phyloP scores from a whole-genome alignment of 2,888 invertebrate species.

The Scotopteryx bipunctaria region DNA sequence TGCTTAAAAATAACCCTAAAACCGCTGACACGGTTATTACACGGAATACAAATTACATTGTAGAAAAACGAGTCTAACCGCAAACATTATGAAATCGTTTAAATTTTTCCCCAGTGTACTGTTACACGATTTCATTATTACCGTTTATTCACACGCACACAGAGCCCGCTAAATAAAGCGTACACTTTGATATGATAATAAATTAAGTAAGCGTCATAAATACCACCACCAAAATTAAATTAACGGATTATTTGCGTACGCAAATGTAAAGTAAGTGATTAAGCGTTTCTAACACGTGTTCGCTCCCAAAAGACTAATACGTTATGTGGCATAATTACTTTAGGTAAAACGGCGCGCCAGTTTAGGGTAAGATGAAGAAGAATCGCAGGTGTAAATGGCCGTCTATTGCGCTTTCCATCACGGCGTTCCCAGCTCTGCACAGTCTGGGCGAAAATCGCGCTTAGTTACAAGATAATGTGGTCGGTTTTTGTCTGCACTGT shows the following conservation, averaged over 20 bases:
- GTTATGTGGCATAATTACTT: constrained; percentile 80
- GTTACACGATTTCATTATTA: constrained; percentile 71
- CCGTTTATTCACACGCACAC: constrained; percentile 72
- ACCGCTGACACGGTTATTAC: constrained; percentile 40
- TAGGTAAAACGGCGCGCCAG: constrained; percentile 75
- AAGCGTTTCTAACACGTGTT: constrained; percentile 78
- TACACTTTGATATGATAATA: constrained; percentile 79
- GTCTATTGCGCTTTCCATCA: constrained; percentile 77
- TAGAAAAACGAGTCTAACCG: constrained; percentile 59
- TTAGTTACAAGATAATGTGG: constrained; percentile 57
- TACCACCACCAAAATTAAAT: constrained; percentile 76
- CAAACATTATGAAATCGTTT: constrained; percentile 64
- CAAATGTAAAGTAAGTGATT: constrained; percentile 81
- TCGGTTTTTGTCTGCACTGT: constrained; percentile 59
- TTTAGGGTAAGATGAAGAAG: constrained; percentile 81
- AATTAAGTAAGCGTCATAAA: constrained; percentile 79
- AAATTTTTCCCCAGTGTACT: constrained; percentile 65
- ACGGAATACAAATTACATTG: constrained; percentile 49
- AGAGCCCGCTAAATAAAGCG: constrained; percentile 69
- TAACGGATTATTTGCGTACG: constrained; percentile 79
- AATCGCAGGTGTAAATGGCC: constrained; percentile 80
- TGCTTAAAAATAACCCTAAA: constrained; percentile 34
- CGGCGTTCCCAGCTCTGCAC: constrained; percentile 45
- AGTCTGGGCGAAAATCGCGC: constrained; percentile 50
- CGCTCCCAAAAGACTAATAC: constrained; percentile 81